Base-by-base conservation (phyloP, 2,113 vertebrate genomes). In the Atlantisia rogersi region DNA sequence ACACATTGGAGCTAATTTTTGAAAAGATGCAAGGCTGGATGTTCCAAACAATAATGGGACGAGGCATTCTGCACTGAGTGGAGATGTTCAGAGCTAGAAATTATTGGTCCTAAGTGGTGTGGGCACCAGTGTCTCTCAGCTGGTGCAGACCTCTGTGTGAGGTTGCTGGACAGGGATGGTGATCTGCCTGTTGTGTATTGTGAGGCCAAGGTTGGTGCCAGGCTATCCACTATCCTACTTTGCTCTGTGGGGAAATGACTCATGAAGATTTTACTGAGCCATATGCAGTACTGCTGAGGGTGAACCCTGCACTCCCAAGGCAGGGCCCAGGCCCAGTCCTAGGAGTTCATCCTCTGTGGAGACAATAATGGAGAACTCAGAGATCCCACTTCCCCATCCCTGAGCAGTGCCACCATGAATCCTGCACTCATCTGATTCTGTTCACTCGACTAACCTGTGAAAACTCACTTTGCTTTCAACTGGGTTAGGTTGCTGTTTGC, bases 381-480 rank as follows among this genome's bases (percentile, higher is more conserved):
- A 37, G 32, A 20, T 79, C 53, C 26, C 12, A 20, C 1, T 39
- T 25, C 10, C 15, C 25, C 2, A 2, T 22, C 75, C 31, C 40
- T 60, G n/a, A 91, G 40, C n/a, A 28, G 15, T 28, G 56, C 31
- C n/a, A 19, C 22, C 5, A 1, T 32, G 32, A 44, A 44, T 77
- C 20, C 76, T 64, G 50, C 35, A 20, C 16, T 80, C 2, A 10
- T 50, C 67, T 77, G 28, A 73, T 86, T 88, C 35, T 17, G 13
- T 89, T 92, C 56, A 46, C 46, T 69, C 32, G 69, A 44, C 29
- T 31, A 80, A 19, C 8, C 5, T 13, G 24, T 60, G 53, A 65
- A 92, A 93, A 90, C 21, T 55, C 35, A 15, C n/a, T 80, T 93
- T 69, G 78, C 8, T 70, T 81, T 77, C 59, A 82, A 6, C 59